phyloP scores from a whole-genome alignment of 2,797 vertebrate species.

The Gallinago nigripennis region DNA sequence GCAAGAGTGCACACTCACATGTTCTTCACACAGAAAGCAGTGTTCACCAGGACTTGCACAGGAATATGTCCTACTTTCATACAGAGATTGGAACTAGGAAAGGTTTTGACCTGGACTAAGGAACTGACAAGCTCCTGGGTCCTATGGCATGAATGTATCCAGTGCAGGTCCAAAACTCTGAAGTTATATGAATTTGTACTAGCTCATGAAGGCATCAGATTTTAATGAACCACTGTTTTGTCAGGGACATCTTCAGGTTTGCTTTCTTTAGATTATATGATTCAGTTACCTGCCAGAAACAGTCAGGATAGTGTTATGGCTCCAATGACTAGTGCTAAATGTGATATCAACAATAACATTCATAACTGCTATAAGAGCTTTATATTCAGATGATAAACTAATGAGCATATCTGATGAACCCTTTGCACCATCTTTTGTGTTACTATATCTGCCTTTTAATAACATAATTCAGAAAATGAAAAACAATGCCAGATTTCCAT shows the following conservation, averaged over 20 bases:
- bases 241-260: neutral
- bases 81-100: neutral
- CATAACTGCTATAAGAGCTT: neutral
- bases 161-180: neutral
- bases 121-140: neutral
- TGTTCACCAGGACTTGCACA: neutral
- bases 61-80: neutral
- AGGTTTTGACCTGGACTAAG: neutral
- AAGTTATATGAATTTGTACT: neutral
- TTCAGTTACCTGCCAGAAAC: neutral
- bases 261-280: neutral
- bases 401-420: neutral
- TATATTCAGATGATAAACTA: neutral
- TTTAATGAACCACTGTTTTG: neutral
- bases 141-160: neutral
- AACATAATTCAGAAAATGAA: neutral
- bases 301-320: neutral
- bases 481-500: slow-evolving; percentile 38
- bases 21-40: neutral
- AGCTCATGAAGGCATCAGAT: neutral
- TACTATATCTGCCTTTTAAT: neutral
- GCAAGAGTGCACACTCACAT: neutral
- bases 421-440: neutral
- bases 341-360: slow-evolving; percentile 1
- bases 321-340: slow-evolving; percentile 2